These are phyloP conservation scores for Drosophila nigritarsus DNA, from an alignment of 2,888 invertebrate genomes.

Conservation along the genomic window DNA sequence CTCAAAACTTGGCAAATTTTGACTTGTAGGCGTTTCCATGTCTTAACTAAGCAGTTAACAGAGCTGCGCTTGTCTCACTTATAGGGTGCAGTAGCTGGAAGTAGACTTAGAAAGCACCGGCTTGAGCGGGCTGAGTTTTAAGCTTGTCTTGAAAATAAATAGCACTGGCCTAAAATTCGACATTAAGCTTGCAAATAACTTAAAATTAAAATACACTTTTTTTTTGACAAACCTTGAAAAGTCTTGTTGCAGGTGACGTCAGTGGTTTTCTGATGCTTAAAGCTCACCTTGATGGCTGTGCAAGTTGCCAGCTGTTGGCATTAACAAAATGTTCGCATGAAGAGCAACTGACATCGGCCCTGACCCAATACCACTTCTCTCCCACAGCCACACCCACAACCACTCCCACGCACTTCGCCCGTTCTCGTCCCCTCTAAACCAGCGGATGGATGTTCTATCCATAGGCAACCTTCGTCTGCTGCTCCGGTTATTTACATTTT, in stretches of 20 bases:
- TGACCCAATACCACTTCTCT: slow-evolving; percentile 29
- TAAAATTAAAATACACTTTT: background rate
- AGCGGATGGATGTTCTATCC: background rate
- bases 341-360: slow-evolving; percentile 42
- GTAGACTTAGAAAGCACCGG: background rate
- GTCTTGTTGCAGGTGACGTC: background rate
- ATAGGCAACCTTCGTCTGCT: slow-evolving; percentile 21
- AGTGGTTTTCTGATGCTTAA: background rate
- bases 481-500: slow-evolving; percentile 52
- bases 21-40: background rate
- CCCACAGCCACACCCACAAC: slow-evolving; percentile 11
- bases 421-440: background rate
- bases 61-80: background rate
- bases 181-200: background rate
- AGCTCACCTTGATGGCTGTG: background rate
- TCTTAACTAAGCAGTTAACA: background rate
- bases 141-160: background rate
- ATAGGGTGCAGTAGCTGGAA: background rate
- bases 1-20: background rate
- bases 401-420: background rate
- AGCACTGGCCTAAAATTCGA: background rate
- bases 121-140: background rate
- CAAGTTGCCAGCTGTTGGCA: slow-evolving; percentile 6
- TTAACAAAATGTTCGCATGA: slow-evolving; percentile 10
- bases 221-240: background rate